Conservation (phyloP, 2,888 invertebrate genomes). For the Drosophila peninsularis region DNA sequence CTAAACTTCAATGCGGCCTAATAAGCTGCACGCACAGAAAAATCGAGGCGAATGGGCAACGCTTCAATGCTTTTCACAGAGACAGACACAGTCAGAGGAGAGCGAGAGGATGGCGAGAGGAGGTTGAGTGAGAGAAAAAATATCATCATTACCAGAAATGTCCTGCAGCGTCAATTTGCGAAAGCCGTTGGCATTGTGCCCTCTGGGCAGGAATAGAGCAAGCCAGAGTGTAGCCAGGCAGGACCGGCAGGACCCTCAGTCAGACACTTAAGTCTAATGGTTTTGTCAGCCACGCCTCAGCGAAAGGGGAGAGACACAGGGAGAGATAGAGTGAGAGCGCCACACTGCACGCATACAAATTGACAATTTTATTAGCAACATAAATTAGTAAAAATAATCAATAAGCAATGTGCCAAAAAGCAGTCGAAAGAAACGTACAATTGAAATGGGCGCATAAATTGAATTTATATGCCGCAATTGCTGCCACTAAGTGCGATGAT, state of each 20-base stretch:
- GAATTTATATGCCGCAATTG: conserved; percentile 65
- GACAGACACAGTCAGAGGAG: not conserved
- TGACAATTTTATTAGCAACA: conserved; percentile 80
- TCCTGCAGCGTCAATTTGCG: conserved; percentile 79
- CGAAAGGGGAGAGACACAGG: not conserved
- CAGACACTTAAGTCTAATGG: conserved; percentile 78
- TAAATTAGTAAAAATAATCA: conserved; percentile 80
- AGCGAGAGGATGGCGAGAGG: too few species aligned
- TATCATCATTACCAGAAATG: conserved; percentile 71
- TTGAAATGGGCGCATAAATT: conserved; percentile 64
- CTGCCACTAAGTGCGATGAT: conserved; percentile 37
- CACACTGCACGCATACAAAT: conserved; percentile 73
- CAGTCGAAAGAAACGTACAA: conserved; percentile 18
- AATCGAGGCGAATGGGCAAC: conserved; percentile 30
- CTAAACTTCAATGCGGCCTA: conserved; percentile 60
- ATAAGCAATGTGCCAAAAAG: conserved; percentile 77
- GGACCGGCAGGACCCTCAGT: conserved; percentile 44
- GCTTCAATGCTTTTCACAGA: conserved; percentile 30
- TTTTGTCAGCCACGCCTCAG: conserved; percentile 58
- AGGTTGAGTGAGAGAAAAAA: conserved; percentile 2
- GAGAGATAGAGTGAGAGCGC: not conserved
- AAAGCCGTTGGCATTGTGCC: conserved; percentile 73
- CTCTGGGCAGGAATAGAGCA: conserved; percentile 45
- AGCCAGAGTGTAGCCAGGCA: conserved; percentile 6
- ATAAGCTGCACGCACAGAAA: conserved; percentile 48